phyloP scores from a whole-genome alignment of 2,797 vertebrate genomes.

The Paramormyrops hopkinsi region DNA sequence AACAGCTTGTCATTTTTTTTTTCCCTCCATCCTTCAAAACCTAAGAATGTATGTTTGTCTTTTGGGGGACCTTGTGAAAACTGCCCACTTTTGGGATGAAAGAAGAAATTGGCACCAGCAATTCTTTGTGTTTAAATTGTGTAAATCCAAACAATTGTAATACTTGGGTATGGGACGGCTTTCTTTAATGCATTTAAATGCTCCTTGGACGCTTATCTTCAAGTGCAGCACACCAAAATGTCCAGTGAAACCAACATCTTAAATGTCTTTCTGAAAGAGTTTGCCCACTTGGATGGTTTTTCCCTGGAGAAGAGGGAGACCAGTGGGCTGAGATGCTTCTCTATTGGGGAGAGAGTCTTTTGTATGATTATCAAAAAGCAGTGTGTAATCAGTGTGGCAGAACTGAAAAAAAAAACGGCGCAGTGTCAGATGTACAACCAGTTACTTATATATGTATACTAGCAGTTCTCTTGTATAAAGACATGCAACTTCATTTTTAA shows the following conservation, averaged over 20 bases:
- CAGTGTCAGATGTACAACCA: conserved; percentile 77
- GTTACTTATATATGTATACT: conserved; percentile 92
- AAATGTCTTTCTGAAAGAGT: not conserved
- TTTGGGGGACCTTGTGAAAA: not conserved
- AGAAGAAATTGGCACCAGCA: not conserved
- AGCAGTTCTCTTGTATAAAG: conserved; percentile 90
- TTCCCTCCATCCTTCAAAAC: not conserved
- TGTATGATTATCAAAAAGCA: conserved; percentile 74
- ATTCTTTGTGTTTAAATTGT: not conserved
- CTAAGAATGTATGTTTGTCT: not conserved
- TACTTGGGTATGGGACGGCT: not conserved
- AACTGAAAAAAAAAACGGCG: conserved; percentile 57
- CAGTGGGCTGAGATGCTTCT: conserved; percentile 62
- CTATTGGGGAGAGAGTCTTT: conserved; percentile 71
- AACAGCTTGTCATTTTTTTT: not conserved
- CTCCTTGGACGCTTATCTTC: not conserved
- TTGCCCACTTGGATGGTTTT: not conserved
- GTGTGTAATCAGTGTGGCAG: conserved; percentile 65
- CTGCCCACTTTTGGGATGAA: not conserved
- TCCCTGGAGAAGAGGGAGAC: not conserved
- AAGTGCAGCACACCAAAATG: conserved; percentile 3
- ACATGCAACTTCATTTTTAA: conserved; percentile 93
- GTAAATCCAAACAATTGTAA: conserved; percentile 18
- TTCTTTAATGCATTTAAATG: not conserved
- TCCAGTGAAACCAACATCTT: not conserved